Base-by-base conservation (phyloP, 2,797 vertebrate genomes). In the Hydrocynus forskahlii region DNA sequence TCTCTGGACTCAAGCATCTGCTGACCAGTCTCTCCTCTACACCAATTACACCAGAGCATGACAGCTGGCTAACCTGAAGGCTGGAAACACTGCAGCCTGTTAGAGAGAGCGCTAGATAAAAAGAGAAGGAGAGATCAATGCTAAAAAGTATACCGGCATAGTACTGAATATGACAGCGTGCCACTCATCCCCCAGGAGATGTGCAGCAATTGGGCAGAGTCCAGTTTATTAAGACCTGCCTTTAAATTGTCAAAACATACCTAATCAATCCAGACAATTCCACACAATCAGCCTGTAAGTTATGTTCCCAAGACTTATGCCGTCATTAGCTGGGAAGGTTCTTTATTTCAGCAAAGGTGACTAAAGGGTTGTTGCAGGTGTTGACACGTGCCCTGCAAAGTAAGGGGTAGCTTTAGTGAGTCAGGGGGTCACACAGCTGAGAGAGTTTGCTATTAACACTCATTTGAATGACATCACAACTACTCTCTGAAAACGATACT, bases 281-380 rank as follows among this genome's bases (percentile, higher is more conserved):
- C 79, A 79, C 89, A 75, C 85, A 87, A 88, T 88, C 86, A 86
- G 84, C 80, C 80, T 77, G 80, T 87, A 86, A 88, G 87, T 86
- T 86, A 84, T 79, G 72, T 45, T 25, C 12, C 6, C 5, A n/a
- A 21, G 40, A 10, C 35, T 19, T 48, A 14, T 16, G 4, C 10
- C 5, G 60, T 9, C 14, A 54, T 19, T 48, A 8, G 9, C 45
- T 8, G 45, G 45, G 45, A 48, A 48, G 45, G 12, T 12, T 48
- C 7, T 48, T 48, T 48, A 2, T 48, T 48, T 7, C 7, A 48
- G 45, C 45, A 48, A 8, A 10, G 43, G 43, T 45, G n/a, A n/a
- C n/a, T n/a, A 45, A 1, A 45, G 43, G 43, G 43, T 7, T 45
- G 43, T 45, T 45, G 43, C 9, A 45, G 43, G 43, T 45, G 43